Base-by-base conservation (phyloP, 2,113 vertebrate species). In the Mugil cephalus region DNA sequence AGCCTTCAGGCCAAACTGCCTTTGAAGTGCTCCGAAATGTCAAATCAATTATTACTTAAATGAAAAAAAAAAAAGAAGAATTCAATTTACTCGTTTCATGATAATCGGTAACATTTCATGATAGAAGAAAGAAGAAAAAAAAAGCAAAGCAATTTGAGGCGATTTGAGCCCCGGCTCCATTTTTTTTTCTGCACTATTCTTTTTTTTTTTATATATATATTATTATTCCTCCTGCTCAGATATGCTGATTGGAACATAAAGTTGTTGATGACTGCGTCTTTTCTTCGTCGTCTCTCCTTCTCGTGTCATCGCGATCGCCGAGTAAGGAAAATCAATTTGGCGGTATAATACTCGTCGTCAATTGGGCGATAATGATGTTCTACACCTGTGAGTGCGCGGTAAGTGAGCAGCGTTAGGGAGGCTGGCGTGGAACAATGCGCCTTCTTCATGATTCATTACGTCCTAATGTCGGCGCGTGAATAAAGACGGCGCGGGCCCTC, bases 11-110 rank as follows among this genome's bases (percentile, higher is more conserved):
- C 87, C 90, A 83, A 73, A 83, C 74, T 70, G 89, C 68, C 93
- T 94, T 94, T 94, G 91, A 93, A 93, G 93, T 92, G 82, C 85
- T 85, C 52, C 24, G 67, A 92, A 93, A 93, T 88, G 90, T 92
- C 90, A 92, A 93, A 93, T 93, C 93, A 93, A 92, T 94, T 93
- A 94, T 92, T 82, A 90, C 83, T 87, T 84, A 83, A 88, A 84
- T 89, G 82, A 83, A 86, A 91, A 90, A 89, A 88, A 90, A 90
- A 83, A 85, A 76, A 65, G 50, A 73, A 74, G 58, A 92, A 92
- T 88, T 92, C 87, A 91, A 91, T 93, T 92, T 92, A 72, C 68
- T 18, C 65, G 69, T 90, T 88, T 91, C 79, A 87, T 90, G 93
- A 87, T 93, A 90, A 92, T 92, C 87, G 75, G 79, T 64, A 87